These are phyloP conservation scores for Sebastes trivittatus DNA, from an alignment of 2,797 vertebrate species.

Conservation along the genomic window DNA sequence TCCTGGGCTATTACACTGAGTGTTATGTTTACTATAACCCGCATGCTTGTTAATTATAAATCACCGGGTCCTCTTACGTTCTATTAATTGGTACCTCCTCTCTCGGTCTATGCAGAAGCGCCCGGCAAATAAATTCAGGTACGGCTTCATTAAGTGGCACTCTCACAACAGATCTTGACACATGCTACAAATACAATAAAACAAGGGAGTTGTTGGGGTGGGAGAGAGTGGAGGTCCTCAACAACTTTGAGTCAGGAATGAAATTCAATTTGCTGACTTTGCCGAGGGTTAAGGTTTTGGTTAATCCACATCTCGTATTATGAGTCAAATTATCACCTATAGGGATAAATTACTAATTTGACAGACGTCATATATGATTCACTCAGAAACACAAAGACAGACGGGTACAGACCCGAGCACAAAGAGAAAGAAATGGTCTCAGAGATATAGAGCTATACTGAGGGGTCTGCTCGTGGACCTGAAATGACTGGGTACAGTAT, in stretches of 20 bases:
- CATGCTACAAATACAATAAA: slow-evolving; percentile 63
- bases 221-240: slow-evolving; percentile 8
- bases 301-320: not conserved
- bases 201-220: slow-evolving; percentile 13
- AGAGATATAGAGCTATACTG: slow-evolving; percentile 5
- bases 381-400: not conserved
- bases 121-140: slow-evolving; percentile 73
- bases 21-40: slow-evolving; percentile 84
- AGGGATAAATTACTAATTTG: not conserved
- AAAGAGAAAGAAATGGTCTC: slow-evolving; percentile 27
- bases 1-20: slow-evolving; percentile 76
- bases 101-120: slow-evolving; percentile 56
- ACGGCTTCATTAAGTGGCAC: slow-evolving; percentile 76
- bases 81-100: slow-evolving; percentile 97
- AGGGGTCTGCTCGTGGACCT: slow-evolving; percentile 61
- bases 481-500: slow-evolving; percentile 69
- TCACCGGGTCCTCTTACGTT: slow-evolving; percentile 92
- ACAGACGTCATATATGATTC: slow-evolving; percentile 6
- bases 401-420: not conserved
- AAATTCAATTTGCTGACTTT: not conserved
- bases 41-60: slow-evolving; percentile 98
- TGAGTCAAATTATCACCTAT: not conserved
- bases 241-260: slow-evolving; percentile 45
- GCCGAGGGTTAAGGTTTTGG: not conserved
- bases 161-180: slow-evolving; percentile 74